A percentile compares a stretch with the other conserved stretches of the same genome.
These are phyloP conservation scores for Fragum whitleyi DNA, from an alignment of 2,888 invertebrate species.

Conservation along the genomic window DNA sequence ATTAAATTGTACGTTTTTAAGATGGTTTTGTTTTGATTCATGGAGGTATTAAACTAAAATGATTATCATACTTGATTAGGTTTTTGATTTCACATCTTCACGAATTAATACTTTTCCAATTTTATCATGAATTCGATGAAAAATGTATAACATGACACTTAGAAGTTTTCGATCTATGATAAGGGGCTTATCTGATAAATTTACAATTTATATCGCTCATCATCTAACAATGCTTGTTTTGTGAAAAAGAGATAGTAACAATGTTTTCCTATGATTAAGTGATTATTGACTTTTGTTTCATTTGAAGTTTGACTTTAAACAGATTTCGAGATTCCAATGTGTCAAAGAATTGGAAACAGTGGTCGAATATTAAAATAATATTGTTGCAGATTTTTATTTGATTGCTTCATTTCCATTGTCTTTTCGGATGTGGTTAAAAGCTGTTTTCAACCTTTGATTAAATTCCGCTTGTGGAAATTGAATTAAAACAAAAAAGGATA, in stretches of 20 bases:
- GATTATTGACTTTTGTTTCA: conserved; percentile 1
- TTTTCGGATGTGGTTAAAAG: no score
- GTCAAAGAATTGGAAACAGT: not conserved
- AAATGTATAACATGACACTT: no score
- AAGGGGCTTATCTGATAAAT: not conserved
- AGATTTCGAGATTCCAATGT: not conserved
- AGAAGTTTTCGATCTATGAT: not conserved
- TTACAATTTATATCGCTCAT: not conserved
- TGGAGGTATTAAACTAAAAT: no score
- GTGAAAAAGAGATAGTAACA: not conserved
- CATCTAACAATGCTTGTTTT: not conserved
- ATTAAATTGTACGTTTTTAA: no score
- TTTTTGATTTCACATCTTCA: no score
- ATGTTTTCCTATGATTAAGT: conserved; percentile 10
- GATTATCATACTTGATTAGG: no score
- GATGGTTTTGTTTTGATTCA: no score
- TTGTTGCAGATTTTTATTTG: not conserved
- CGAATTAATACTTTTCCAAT: no score
- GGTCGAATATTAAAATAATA: not conserved
- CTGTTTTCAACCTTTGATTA: not conserved
- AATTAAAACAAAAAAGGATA: no score
- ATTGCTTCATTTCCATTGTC: no score
- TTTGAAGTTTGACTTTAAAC: not conserved
- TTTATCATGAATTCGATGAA: no score
- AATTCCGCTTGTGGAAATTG: not conserved